Percentiles rank a stretch among this genome's conserved stretches.
These are phyloP conservation scores for Pseudonaja textilis DNA, from an alignment of 2,113 vertebrate genomes.

Conservation along the genomic window DNA sequence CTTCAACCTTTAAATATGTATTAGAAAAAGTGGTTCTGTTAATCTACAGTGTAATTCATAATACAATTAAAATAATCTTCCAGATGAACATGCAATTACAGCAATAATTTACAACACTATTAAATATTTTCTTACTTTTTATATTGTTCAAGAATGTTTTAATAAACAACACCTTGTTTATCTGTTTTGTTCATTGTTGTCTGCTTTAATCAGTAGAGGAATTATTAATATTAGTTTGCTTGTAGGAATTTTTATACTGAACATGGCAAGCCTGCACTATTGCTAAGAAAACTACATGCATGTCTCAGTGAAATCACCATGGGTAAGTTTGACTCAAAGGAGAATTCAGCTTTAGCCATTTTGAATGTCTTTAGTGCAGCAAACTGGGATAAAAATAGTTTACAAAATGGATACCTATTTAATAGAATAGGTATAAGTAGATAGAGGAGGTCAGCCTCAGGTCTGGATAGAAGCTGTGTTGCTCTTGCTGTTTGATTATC, in stretches of 20 bases:
- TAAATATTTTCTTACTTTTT: constrained; percentile 29
- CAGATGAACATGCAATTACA: background rate
- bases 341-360: background rate
- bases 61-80: constrained; percentile 21
- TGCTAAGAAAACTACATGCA: background rate
- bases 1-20: constrained; percentile 10
- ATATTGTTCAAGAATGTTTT: constrained; percentile 43
- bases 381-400: background rate
- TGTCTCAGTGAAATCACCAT: background rate
- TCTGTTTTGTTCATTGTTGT: constrained; percentile 16
- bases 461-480: background rate
- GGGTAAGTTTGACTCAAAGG: background rate
- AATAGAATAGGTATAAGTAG: background rate
- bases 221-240: background rate
- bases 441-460: background rate
- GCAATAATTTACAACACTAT: constrained; percentile 16
- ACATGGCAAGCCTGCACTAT: background rate
- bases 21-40: background rate
- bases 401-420: background rate
- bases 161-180: constrained; percentile 55
- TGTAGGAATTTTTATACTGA: background rate
- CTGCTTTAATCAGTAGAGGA: background rate
- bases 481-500: background rate
- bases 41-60: constrained; percentile 31
- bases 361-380: background rate